Conservation (phyloP, 2,888 invertebrate species). For the Plusia festucae region DNA sequence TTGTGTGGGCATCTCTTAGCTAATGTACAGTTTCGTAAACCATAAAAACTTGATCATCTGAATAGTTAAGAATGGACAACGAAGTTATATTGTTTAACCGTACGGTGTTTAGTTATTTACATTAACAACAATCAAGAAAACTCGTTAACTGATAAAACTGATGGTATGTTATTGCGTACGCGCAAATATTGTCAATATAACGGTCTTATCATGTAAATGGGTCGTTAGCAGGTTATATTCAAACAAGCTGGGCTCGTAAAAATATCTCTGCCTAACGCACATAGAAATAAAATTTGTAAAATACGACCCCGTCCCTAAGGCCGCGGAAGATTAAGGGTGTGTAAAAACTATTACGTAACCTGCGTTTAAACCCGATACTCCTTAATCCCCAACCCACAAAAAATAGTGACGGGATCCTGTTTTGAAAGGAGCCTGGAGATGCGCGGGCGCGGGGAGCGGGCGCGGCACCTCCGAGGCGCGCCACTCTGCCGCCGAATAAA, state of each 20-base stretch:
- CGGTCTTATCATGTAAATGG: conserved; percentile 60
- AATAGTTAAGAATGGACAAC: conserved; percentile 21
- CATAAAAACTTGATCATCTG: conserved; percentile 32
- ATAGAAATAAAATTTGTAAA: conserved; percentile 39
- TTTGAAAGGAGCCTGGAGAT: conserved; percentile 67
- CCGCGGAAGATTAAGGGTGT: conserved; percentile 79
- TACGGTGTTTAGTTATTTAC: not conserved
- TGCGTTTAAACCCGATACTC: conserved; percentile 84
- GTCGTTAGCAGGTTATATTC: conserved; percentile 61
- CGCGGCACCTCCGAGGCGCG: conserved; percentile 83
- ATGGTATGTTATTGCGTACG: conserved; percentile 49
- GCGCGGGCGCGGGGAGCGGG: conserved; percentile 66
- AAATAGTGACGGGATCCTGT: conserved; percentile 79
- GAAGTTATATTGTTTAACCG: not conserved
- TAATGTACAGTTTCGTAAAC: conserved; percentile 39
- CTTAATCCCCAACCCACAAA: conserved; percentile 79
- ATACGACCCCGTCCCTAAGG: conserved; percentile 54
- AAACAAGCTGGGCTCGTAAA: conserved; percentile 39
- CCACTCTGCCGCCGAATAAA: conserved; percentile 88
- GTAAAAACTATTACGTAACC: conserved; percentile 86
- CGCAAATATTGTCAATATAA: conserved; percentile 67
- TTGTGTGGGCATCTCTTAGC: conserved; percentile 30
- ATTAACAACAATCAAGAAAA: conserved; percentile 15
- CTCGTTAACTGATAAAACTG: conserved; percentile 54
- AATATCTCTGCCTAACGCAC: conserved; percentile 18